These are phyloP conservation scores for Apamea monoglypha DNA, from an alignment of 2,888 invertebrate genomes.

Conservation along the genomic window DNA sequence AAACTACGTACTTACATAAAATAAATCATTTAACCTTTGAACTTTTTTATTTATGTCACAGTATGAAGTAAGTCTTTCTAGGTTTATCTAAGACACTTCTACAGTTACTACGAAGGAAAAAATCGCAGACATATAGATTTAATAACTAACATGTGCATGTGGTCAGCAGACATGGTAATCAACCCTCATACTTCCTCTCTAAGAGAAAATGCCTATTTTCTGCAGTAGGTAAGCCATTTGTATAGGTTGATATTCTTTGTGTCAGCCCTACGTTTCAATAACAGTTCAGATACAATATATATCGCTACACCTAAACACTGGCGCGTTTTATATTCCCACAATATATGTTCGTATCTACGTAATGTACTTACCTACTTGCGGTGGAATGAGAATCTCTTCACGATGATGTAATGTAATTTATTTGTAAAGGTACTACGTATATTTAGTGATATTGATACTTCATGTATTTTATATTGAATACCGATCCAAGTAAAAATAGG, in stretches of 20 bases:
- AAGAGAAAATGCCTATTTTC: not conserved
- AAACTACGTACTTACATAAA: no score
- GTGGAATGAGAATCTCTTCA: conserved; percentile 36
- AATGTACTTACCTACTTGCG: conserved; percentile 41
- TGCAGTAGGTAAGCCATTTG: not conserved
- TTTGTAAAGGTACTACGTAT: conserved; percentile 8
- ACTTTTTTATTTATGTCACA: not conserved
- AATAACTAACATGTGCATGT: not conserved
- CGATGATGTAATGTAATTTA: conserved; percentile 39
- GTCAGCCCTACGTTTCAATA: conserved; percentile 58
- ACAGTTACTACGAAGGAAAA: not conserved
- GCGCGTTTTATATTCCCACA: conserved; percentile 55
- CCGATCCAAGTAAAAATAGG: not conserved
- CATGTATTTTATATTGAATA: not conserved
- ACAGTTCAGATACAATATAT: conserved; percentile 53
- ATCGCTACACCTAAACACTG: conserved; percentile 57
- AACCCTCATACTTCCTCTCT: not conserved
- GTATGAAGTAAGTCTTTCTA: not conserved
- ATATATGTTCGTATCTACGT: conserved; percentile 47
- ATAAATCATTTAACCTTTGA: no score
- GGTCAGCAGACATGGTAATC: not conserved
- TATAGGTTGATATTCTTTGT: not conserved
- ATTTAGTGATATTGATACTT: conserved; percentile 4
- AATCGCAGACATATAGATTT: not conserved
- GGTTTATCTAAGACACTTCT: not conserved